A percentile compares a stretch with the other conserved stretches of the same genome.
phyloP scores from a whole-genome alignment of 1,140 invertebrate genomes.

The Gryon sp. region DNA sequence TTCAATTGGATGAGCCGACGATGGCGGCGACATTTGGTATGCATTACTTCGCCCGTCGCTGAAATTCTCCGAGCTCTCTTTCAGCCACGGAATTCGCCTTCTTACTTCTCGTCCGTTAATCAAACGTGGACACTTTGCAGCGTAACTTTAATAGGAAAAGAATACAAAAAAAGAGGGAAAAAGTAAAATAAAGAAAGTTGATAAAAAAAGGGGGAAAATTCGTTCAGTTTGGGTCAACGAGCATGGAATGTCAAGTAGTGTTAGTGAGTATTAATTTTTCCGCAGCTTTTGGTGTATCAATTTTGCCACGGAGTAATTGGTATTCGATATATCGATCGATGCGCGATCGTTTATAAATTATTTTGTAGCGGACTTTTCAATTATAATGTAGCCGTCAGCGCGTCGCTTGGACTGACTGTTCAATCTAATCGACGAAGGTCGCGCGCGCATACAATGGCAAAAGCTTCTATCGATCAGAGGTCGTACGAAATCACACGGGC shows the following conservation, averaged over 20 bases:
- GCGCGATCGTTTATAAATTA: constrained; percentile 37
- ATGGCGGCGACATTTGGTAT: constrained; percentile 69
- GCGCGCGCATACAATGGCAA: constrained; percentile 36
- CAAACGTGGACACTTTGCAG: constrained; percentile 48
- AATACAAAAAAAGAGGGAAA: constrained; percentile 30
- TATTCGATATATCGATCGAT: constrained; percentile 3
- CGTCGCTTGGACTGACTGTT: constrained; percentile 32
- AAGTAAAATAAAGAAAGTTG: too few species aligned
- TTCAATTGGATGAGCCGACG: constrained; percentile 67
- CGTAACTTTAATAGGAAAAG: constrained; percentile 29
- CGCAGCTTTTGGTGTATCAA: not conserved
- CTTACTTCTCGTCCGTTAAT: constrained; percentile 52
- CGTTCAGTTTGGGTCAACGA: constrained; percentile 21
- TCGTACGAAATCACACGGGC: constrained; percentile 45
- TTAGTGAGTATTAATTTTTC: constrained; percentile 16
- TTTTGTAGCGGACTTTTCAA: constrained; percentile 40
- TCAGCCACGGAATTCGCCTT: constrained; percentile 50
- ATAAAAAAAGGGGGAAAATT: too few species aligned
- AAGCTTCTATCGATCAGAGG: constrained; percentile 49
- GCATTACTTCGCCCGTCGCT: constrained; percentile 66
- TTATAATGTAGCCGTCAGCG: constrained; percentile 33
- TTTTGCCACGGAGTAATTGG: constrained; percentile 5
- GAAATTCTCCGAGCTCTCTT: constrained; percentile 58
- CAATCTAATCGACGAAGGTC: constrained; percentile 52
- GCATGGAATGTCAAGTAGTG: constrained; percentile 28